phyloP scores from a whole-genome alignment of 2,888 invertebrate genomes.

The Plebejus melissa region DNA sequence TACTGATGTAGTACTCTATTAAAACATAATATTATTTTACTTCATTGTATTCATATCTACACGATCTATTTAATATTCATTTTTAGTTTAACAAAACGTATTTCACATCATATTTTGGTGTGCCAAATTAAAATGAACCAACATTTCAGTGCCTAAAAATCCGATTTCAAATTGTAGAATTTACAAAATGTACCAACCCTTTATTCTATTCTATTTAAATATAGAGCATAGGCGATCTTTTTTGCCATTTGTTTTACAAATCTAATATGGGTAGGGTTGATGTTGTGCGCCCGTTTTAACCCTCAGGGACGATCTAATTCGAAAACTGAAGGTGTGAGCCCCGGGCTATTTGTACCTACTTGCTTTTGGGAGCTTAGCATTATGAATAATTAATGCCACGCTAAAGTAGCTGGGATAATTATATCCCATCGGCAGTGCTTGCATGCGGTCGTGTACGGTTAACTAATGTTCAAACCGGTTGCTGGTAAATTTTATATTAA shows the following conservation, averaged over 20 bases:
- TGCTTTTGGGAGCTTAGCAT: slow-evolving; percentile 44
- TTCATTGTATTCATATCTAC: too few species aligned
- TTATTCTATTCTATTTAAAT: slow-evolving; percentile 7
- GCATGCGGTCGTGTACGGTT: slow-evolving; percentile 29
- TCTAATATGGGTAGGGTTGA: slow-evolving; percentile 31
- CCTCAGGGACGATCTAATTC: slow-evolving; percentile 36
- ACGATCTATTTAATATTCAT: not conserved
- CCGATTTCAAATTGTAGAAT: not conserved
- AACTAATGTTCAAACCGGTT: slow-evolving; percentile 18
- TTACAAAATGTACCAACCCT: slow-evolving; percentile 14
- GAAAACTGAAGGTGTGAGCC: slow-evolving; percentile 33
- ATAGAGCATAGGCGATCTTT: slow-evolving; percentile 1
- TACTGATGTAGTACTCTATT: not conserved
- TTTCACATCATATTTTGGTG: not conserved
- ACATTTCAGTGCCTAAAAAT: not conserved
- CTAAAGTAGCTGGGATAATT: slow-evolving; percentile 38
- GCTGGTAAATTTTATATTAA: slow-evolving; percentile 24
- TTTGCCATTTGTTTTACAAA: slow-evolving; percentile 30
- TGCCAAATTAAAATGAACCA: not conserved
- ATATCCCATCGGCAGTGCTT: slow-evolving; percentile 38
- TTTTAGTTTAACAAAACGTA: not conserved
- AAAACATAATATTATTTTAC: too few species aligned
- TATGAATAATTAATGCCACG: slow-evolving; percentile 47
- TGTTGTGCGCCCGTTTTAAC: slow-evolving; percentile 31
- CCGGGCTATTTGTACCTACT: slow-evolving; percentile 46